A percentile compares a stretch with the other conserved stretches of the same genome.
phyloP scores from a whole-genome alignment of 2,888 invertebrate species.

The Tanytarsus gracilentus region DNA sequence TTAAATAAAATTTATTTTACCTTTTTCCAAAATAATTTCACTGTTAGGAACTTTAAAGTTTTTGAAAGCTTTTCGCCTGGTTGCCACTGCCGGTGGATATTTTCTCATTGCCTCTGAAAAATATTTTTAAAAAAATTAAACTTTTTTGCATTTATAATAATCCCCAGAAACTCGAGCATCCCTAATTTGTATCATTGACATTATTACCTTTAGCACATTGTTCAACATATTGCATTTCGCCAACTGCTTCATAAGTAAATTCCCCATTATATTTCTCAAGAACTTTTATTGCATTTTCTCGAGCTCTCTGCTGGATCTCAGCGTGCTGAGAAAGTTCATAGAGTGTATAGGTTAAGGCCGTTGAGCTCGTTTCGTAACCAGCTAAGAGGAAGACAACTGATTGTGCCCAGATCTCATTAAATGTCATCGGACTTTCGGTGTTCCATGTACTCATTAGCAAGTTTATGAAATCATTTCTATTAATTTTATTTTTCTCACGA shows the following conservation, averaged over 20 bases:
- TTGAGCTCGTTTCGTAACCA: slow-evolving; percentile 45
- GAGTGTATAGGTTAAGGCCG: no score
- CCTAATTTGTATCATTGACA: no score
- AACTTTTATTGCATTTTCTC: slow-evolving; percentile 39
- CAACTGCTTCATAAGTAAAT: slow-evolving; percentile 40
- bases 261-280: slow-evolving; percentile 36
- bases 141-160: no score
- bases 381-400: slow-evolving; percentile 45
- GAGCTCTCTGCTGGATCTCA: no score
- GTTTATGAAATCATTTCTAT: slow-evolving; percentile 32
- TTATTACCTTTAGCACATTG: slow-evolving; percentile 39
- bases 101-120: not conserved
- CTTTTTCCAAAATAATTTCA: not conserved
- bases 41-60: not conserved
- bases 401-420: slow-evolving; percentile 44
- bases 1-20: no score
- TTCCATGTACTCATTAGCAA: slow-evolving; percentile 32
- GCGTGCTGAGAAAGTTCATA: no score
- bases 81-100: not conserved
- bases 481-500: slow-evolving; percentile 30
- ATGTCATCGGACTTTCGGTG: no score
- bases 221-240: slow-evolving; percentile 41
- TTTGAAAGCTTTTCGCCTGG: not conserved
- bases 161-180: no score
- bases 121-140: no score